phyloP scores from a whole-genome alignment of 1,140 invertebrate species.

The Zaprionus kolodkinae region DNA sequence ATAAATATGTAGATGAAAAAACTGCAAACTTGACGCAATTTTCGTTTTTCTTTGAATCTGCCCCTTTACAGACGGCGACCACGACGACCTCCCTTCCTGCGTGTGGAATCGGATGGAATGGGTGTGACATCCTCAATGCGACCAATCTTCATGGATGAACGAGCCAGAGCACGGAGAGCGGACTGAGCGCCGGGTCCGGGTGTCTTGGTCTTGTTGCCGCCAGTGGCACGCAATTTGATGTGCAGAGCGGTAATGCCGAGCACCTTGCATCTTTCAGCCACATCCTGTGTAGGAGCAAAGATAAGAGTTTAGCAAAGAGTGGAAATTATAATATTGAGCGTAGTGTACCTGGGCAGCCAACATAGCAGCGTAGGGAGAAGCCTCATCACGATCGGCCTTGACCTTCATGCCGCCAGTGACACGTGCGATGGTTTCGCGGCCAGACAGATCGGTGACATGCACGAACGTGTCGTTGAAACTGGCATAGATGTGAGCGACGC shows the following conservation, averaged over 20 bases:
- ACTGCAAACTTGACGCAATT: slow-evolving; percentile 15
- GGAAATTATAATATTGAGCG: neutral
- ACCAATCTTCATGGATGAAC: slow-evolving; percentile 99
- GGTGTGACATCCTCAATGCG: slow-evolving; percentile 99
- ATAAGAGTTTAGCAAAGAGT: neutral
- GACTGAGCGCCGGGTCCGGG: slow-evolving; percentile 99
- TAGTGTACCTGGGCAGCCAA: slow-evolving; percentile 97
- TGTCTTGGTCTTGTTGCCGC: slow-evolving; percentile 99
- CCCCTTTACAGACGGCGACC: slow-evolving; percentile 97
- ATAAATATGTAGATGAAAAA: slow-evolving; percentile 18
- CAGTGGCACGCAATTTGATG: slow-evolving; percentile 98
- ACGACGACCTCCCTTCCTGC: slow-evolving; percentile 99
- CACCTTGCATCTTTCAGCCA: slow-evolving; percentile 98
- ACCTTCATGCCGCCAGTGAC: slow-evolving; percentile 99
- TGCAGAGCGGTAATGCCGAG: slow-evolving; percentile 99
- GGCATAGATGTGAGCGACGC: slow-evolving; percentile 99
- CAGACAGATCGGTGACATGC: slow-evolving; percentile 99
- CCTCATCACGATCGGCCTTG: slow-evolving; percentile 99
- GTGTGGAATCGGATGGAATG: slow-evolving; percentile 98
- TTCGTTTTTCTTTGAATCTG: neutral
- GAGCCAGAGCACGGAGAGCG: slow-evolving; percentile 97
- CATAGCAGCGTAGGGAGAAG: slow-evolving; percentile 99
- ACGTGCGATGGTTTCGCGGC: slow-evolving; percentile 98
- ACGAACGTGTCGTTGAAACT: slow-evolving; percentile 99
- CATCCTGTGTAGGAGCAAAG: slow-evolving; percentile 89